Evolutionary conservation across 2,888 invertebrate species (phyloP).

Genomic region (Heteropelma amictum): DNA sequence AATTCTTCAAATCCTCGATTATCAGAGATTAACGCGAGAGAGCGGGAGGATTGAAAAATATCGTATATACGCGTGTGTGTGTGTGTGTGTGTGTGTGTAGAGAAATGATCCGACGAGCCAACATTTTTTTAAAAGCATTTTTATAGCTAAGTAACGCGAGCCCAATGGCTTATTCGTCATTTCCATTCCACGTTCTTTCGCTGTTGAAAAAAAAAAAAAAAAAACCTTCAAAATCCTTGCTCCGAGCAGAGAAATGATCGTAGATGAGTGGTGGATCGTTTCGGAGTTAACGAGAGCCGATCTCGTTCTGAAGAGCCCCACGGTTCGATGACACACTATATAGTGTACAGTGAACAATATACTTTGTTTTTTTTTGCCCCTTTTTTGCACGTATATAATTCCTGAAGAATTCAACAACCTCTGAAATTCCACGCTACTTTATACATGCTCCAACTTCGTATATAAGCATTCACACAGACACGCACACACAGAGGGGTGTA

Average conservation of each 20-base stretch:
- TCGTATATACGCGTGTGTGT: too few relatives aligned
- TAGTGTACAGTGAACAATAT: not conserved
- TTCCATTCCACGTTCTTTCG: not conserved
- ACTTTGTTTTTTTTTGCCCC: too few relatives aligned
- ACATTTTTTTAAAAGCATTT: not conserved
- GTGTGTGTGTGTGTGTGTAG: too few relatives aligned
- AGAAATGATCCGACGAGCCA: not conserved
- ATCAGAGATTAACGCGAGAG: too few relatives aligned
- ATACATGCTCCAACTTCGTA: too few relatives aligned
- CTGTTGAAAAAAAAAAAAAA: not conserved
- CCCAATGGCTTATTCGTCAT: slow-evolving; percentile 13
- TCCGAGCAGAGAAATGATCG: not conserved
- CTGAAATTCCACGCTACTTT: not conserved
- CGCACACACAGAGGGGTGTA: not conserved
- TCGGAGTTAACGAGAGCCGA: slow-evolving; percentile 8
- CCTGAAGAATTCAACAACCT: slow-evolving; percentile 10
- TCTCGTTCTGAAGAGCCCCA: slow-evolving; percentile 12
- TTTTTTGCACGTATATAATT: too few relatives aligned
- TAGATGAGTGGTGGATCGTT: slow-evolving; percentile 22
- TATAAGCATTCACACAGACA: too few relatives aligned
- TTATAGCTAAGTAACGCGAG: not conserved
- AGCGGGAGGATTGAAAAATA: too few relatives aligned
- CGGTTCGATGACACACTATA: not conserved
- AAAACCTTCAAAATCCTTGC: not conserved
- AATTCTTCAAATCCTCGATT: too few relatives aligned